Percentiles rank a stretch among this genome's conserved stretches.
Evolutionary conservation across 2,113 vertebrate species (phyloP).

Genomic region (Puma concolor): DNA sequence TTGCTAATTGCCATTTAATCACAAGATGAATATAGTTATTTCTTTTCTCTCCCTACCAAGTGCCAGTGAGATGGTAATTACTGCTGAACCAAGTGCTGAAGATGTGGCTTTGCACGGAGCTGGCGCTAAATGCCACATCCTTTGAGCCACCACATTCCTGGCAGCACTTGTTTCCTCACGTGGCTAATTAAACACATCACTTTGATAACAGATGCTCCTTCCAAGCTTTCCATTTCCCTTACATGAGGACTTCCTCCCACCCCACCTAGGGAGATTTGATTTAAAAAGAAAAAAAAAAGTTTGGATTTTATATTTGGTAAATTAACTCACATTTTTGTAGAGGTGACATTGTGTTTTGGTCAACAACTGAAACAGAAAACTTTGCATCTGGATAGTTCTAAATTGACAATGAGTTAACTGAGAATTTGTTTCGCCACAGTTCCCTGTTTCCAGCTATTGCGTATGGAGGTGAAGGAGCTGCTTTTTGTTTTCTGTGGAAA

Average conservation of each 20-base stretch:
- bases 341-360: background rate
- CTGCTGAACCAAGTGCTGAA: constrained; percentile 65
- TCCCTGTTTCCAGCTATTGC: too few species aligned
- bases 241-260: background rate
- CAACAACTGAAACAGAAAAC: background rate
- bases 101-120: constrained; percentile 44
- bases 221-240: background rate
- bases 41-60: background rate
- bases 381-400: background rate
- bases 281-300: background rate
- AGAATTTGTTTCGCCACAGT: background rate
- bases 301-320: background rate
- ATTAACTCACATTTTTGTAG: background rate
- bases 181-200: constrained; percentile 50
- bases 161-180: background rate
- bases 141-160: background rate
- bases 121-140: background rate
- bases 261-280: background rate
- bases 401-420: background rate
- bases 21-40: constrained; percentile 53
- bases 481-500: background rate
- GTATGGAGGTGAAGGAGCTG: background rate
- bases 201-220: background rate
- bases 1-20: constrained; percentile 81
- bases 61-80: constrained; percentile 65